A percentile compares a stretch with the other conserved stretches of the same genome.
These are phyloP conservation scores for Priocnemis perturbator DNA, from an alignment of 2,888 invertebrate genomes.

Conservation along the genomic window DNA sequence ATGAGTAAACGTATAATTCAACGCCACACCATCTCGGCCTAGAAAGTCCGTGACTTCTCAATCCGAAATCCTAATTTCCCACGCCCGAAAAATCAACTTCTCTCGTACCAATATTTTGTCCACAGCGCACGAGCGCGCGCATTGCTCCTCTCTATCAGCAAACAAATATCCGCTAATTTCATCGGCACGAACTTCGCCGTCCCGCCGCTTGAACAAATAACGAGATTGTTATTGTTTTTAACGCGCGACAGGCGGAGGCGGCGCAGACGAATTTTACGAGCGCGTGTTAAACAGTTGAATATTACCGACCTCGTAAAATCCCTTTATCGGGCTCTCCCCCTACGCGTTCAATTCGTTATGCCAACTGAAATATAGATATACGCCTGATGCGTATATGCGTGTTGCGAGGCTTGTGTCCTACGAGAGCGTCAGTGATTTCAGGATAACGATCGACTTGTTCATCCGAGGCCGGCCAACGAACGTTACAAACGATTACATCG, in stretches of 20 bases:
- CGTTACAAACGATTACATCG: constrained; percentile 23
- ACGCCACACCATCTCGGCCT: no score
- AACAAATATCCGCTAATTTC: constrained; percentile 34
- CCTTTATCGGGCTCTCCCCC: constrained; percentile 59
- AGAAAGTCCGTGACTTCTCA: no score
- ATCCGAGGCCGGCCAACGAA: constrained; percentile 16
- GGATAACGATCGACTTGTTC: constrained; percentile 36
- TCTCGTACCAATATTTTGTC: constrained; percentile 1
- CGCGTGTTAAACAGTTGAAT: constrained; percentile 57
- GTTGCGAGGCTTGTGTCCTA: not conserved
- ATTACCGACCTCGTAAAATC: constrained; percentile 57
- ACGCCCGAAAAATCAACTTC: no score
- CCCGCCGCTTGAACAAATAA: constrained; percentile 46
- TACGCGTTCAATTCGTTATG: constrained; percentile 54
- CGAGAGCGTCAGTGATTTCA: constrained; percentile 14
- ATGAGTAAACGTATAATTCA: no score
- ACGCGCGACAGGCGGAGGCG: constrained; percentile 45
- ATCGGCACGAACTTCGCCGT: constrained; percentile 29
- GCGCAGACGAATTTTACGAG: constrained; percentile 54
- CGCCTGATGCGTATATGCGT: constrained; percentile 9
- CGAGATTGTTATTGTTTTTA: constrained; percentile 60
- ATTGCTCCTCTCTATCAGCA: not conserved
- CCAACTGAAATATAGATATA: constrained; percentile 41
- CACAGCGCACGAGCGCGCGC: not conserved
- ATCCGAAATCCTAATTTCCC: no score